phyloP scores from a whole-genome alignment of 2,797 vertebrate species.

The Siniperca scherzeri region DNA sequence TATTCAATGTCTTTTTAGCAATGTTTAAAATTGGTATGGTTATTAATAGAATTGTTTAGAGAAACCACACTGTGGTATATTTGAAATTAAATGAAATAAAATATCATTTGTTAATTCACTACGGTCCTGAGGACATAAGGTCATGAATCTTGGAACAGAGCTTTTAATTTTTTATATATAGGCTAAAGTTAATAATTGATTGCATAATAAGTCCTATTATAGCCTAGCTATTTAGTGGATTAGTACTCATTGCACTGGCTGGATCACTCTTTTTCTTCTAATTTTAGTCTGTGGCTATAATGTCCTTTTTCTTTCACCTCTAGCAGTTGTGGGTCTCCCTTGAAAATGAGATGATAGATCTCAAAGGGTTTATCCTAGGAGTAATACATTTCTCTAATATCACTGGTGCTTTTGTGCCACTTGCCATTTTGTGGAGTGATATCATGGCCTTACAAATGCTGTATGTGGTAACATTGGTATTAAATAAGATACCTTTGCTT shows the following conservation, averaged over 20 bases:
- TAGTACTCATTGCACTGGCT: slow-evolving; percentile 23
- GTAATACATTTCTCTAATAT: slow-evolving; percentile 65
- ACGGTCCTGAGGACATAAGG: not conserved
- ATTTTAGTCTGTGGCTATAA: slow-evolving; percentile 60
- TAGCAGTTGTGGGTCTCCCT: slow-evolving; percentile 36
- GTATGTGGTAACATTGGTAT: slow-evolving; percentile 40
- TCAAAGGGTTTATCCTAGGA: slow-evolving; percentile 57
- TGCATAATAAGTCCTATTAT: slow-evolving; percentile 50
- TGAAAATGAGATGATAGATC: slow-evolving; percentile 65
- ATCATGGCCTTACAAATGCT: slow-evolving; percentile 29
- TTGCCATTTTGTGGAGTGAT: slow-evolving; percentile 51
- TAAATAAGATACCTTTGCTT: slow-evolving; percentile 56
- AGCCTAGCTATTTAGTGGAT: slow-evolving; percentile 43
- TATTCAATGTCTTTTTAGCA: not conserved
- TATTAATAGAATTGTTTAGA: slow-evolving; percentile 26
- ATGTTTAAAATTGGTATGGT: not conserved
- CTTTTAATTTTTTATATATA: slow-evolving; percentile 39
- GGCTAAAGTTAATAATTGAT: slow-evolving; percentile 55
- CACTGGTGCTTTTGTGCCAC: slow-evolving; percentile 50
- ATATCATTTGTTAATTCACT: slow-evolving; percentile 15
- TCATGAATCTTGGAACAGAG: slow-evolving; percentile 12
- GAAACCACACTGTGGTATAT: not conserved
- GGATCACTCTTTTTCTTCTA: slow-evolving; percentile 51
- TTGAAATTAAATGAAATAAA: slow-evolving; percentile 31
- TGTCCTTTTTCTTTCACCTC: slow-evolving; percentile 65